phyloP scores from a whole-genome alignment of 2,113 vertebrate genomes.

The Platysteira castanea region DNA sequence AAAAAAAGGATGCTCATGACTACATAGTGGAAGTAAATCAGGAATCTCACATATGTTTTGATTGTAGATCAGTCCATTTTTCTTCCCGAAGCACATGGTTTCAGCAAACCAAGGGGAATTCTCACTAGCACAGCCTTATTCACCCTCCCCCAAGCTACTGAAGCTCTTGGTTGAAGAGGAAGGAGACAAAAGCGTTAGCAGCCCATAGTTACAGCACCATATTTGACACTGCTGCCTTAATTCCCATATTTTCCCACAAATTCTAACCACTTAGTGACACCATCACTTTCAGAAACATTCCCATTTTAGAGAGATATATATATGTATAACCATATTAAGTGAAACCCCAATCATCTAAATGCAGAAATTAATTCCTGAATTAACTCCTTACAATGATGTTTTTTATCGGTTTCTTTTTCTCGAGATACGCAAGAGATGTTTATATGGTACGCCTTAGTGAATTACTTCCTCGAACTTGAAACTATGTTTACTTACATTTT shows the following conservation, averaged over 20 bases:
- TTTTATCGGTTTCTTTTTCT: not conserved
- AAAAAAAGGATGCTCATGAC: not conserved
- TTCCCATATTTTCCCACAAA: not conserved
- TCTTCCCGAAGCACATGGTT: accelerated
- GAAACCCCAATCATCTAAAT: not conserved
- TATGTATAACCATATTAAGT: not conserved
- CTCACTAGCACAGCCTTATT: not conserved
- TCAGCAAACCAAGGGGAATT: not conserved
- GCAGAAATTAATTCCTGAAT: not conserved
- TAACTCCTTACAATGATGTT: not conserved
- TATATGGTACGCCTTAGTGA: not conserved
- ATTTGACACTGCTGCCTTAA: not conserved
- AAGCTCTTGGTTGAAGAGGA: not conserved
- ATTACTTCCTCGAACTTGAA: not conserved
- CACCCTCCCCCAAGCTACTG: not conserved
- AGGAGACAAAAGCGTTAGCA: not conserved
- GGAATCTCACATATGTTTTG: not conserved
- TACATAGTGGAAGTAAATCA: not conserved
- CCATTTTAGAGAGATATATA: not conserved
- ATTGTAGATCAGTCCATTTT: not conserved
- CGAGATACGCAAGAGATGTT: not conserved
- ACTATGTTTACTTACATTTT: not conserved
- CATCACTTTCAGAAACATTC: not conserved
- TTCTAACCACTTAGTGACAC: not conserved
- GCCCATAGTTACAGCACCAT: not conserved